phyloP scores from a whole-genome alignment of 2,797 vertebrate genomes.

The Scyliorhinus canicula region DNA sequence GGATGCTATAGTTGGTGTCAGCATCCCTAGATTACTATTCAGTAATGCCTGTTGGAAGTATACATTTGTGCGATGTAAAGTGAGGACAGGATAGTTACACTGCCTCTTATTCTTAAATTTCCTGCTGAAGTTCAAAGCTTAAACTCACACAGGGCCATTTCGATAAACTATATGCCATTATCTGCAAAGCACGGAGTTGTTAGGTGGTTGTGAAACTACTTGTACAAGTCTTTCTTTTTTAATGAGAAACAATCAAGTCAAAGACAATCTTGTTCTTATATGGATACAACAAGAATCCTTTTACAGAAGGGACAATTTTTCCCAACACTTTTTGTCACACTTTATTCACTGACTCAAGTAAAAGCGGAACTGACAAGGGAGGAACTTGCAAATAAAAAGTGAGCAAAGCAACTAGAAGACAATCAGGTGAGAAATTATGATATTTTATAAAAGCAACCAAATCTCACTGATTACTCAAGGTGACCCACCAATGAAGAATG shows the following conservation, averaged over 20 bases:
- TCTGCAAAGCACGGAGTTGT: neutral
- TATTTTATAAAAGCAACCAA: neutral
- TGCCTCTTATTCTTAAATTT: neutral
- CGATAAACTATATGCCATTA: neutral
- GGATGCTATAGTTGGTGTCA: neutral
- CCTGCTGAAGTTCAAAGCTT: neutral
- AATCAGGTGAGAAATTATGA: neutral
- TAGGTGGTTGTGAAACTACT: neutral
- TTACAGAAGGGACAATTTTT: neutral
- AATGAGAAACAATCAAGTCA: neutral
- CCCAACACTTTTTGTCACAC: neutral
- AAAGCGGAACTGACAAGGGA: neutral
- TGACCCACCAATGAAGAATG: neutral
- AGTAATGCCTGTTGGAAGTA: neutral
- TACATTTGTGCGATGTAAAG: neutral
- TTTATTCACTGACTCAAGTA: neutral
- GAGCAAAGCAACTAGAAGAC: neutral
- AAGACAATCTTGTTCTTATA: neutral
- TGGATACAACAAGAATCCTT: neutral
- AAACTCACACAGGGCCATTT: neutral
- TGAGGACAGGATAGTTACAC: neutral
- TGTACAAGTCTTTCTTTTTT: neutral
- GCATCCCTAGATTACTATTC: neutral
- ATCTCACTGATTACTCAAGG: neutral
- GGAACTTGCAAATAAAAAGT: neutral